phyloP scores from a whole-genome alignment of 1,140 invertebrate species.

The Scaptodrosophila lebanonensis region DNA sequence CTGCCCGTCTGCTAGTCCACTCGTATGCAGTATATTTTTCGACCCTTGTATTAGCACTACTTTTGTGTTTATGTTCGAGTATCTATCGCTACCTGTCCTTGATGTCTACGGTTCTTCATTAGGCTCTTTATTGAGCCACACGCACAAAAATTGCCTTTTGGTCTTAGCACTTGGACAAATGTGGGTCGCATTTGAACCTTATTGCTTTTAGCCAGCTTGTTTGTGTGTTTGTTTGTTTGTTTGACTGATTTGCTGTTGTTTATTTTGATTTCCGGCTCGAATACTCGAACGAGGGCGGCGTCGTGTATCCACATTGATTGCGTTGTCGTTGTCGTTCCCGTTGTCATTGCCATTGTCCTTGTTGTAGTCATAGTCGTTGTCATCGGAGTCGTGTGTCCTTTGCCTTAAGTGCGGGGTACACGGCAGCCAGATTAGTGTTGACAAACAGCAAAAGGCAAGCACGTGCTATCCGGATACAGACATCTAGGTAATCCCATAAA shows the following conservation, averaged over 20 bases:
- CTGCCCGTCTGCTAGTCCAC: no score
- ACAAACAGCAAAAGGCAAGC: constrained; percentile 51
- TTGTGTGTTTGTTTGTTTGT: constrained; percentile 65
- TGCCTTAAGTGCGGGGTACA: no score
- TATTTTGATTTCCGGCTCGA: constrained; percentile 72
- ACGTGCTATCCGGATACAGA: constrained; percentile 22
- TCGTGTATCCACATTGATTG: constrained; percentile 68
- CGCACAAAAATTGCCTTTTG: constrained; percentile 44
- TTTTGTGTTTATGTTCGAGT: no score
- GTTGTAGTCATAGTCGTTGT: constrained; percentile 15
- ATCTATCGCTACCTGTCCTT: no score
- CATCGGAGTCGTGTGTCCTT: constrained; percentile 1
- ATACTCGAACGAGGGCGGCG: constrained; percentile 37
- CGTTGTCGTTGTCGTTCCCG: constrained; percentile 47
- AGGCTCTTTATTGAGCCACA: no score
- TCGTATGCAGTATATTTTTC: no score
- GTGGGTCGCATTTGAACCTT: constrained; percentile 37
- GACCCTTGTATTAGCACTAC: no score
- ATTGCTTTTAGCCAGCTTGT: constrained; percentile 58
- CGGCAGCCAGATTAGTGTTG: constrained; percentile 65
- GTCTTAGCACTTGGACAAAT: constrained; percentile 16
- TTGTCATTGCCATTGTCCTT: constrained; percentile 11
- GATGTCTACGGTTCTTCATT: no score
- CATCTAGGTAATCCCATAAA: constrained; percentile 60
- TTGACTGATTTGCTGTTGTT: constrained; percentile 72